A percentile compares a stretch with the other conserved stretches of the same genome.
Evolutionary conservation across 2,797 vertebrate species (phyloP).

Genomic region (Heteromormyrus szaboi): DNA sequence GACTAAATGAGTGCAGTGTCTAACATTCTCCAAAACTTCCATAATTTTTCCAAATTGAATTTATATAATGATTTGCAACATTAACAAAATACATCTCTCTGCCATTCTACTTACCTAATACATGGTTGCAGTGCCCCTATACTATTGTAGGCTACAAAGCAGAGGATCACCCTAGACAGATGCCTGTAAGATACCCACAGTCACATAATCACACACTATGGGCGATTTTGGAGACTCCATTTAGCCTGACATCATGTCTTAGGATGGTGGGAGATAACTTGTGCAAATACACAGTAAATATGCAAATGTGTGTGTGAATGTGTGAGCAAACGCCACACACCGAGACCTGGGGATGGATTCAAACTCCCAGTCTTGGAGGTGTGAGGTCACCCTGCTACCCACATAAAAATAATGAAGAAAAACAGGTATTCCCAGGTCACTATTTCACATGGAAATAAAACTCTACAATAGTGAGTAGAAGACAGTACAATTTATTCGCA

Average conservation of each 20-base stretch:
- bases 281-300: not conserved
- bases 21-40: not conserved
- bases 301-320: not conserved
- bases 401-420: not conserved
- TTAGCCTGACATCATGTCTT: not conserved
- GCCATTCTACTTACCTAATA: not conserved
- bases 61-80: not conserved
- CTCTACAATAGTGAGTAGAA: conserved; percentile 32
- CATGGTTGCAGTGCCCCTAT: not conserved
- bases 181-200: not conserved
- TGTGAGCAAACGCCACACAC: not conserved
- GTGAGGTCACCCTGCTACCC: not conserved
- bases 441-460: conserved; percentile 9
- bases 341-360: not conserved
- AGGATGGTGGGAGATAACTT: not conserved
- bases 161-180: not conserved
- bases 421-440: not conserved
- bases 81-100: not conserved
- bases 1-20: not conserved
- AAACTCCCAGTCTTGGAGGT: not conserved
- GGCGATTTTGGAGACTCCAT: not conserved
- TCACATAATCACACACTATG: not conserved
- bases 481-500: conserved; percentile 51
- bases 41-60: not conserved
- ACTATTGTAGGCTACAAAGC: not conserved